Base-by-base conservation (phyloP, 2,113 vertebrate species). In the Condylura cristata region DNA sequence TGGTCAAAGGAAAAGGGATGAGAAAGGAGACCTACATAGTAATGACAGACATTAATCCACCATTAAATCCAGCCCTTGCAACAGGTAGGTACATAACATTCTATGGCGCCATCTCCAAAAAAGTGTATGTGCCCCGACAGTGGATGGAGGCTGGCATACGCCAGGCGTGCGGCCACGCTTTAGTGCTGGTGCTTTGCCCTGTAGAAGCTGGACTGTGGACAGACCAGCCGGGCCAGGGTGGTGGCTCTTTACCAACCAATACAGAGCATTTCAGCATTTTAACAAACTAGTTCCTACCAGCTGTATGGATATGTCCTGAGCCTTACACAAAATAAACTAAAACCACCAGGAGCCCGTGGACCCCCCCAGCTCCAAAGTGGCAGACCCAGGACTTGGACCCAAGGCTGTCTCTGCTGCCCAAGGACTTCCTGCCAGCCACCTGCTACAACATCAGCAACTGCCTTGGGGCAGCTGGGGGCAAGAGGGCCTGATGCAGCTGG, bases 301-400 rank as follows among this genome's bases (percentile, higher is more conserved):
- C 65, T 71, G 4, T 41, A 34, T 3, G 16, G 46, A 24, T 63
- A 39, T 58, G 53, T 53, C 66, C 76, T 86, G n/a, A 51, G 82
- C 41, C 26, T 37, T 70, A 24, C 68, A 58, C 24, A 91, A 86
- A 28, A 84, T 79, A 44, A 75, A 83, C 28, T 37, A 74, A 44
- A n/a, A 37, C 68, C 24, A n/a, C 79, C 34, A 79, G 70, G 86
- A 39, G 51, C 30, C 28, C 63, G 4, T 0, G 1, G 48, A 46
- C 30, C 63, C 30, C 63, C 30, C 86, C 61, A 44, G 82, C 91
- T 66, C 37, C 6, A 5, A 90, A 94, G 66, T 4, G 61, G n/a
- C 79, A 78, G 90, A 71, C 65, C 26, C 80, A 89, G 65, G 72
- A 66, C 84, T 46, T 87, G 75, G 46, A 90, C 79, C 46, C 51